A percentile compares a stretch with the other conserved stretches of the same genome.
These are phyloP conservation scores for Scortum barcoo DNA, from an alignment of 2,113 vertebrate species.

Conservation along the genomic window DNA sequence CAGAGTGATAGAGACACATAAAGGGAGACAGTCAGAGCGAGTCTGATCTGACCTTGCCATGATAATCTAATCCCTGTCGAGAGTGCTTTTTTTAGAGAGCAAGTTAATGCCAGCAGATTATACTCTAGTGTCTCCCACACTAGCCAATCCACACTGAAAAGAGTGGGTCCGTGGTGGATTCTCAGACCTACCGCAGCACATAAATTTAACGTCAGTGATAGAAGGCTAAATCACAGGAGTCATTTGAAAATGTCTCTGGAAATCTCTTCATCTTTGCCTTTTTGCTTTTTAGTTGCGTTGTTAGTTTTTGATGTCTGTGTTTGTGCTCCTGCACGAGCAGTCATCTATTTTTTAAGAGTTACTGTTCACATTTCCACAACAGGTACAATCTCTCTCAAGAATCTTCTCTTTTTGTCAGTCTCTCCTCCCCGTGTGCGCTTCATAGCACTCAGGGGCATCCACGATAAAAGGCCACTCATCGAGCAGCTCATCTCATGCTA, in stretches of 20 bases:
- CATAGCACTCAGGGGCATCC: constrained; percentile 51
- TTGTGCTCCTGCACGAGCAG: background rate
- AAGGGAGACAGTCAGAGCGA: constrained; percentile 68
- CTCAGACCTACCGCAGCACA: constrained; percentile 31
- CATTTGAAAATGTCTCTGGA: background rate
- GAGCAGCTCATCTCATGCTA: constrained; percentile 73
- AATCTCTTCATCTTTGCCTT: constrained; percentile 29
- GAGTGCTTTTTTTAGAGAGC: constrained; percentile 88
- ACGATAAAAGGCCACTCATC: constrained; percentile 78
- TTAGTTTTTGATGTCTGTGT: constrained; percentile 12
- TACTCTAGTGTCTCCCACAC: constrained; percentile 81
- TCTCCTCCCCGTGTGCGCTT: constrained; percentile 1
- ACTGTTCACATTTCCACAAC: constrained; percentile 31
- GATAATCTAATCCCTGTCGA: constrained; percentile 88
- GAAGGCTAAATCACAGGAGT: background rate
- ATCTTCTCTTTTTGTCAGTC: constrained; percentile 27
- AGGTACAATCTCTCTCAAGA: constrained; percentile 25
- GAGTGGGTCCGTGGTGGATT: constrained; percentile 45
- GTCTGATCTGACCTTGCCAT: constrained; percentile 84
- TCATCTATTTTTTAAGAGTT: background rate
- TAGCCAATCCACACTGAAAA: constrained; percentile 78
- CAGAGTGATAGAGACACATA: constrained; percentile 63
- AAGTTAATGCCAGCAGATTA: constrained; percentile 88
- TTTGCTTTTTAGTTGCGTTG: background rate
- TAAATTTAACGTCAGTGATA: constrained; percentile 10